phyloP scores from a whole-genome alignment of 1,140 invertebrate species.

The Thalassaphorura encarpata region DNA sequence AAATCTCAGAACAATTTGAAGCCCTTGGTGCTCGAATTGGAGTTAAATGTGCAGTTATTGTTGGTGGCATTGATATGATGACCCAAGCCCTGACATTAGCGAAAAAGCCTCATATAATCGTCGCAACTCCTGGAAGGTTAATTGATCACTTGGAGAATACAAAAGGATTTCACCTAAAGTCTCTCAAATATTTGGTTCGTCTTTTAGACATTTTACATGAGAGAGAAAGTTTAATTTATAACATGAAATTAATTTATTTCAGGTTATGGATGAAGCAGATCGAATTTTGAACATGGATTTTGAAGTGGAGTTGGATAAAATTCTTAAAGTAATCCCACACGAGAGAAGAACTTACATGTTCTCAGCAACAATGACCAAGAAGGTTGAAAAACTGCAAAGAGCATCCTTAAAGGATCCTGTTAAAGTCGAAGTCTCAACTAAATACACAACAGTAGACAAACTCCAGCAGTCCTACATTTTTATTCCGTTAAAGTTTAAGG shows the following conservation, averaged over 20 bases:
- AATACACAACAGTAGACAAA: conserved; percentile 97
- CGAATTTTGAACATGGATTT: conserved; percentile 94
- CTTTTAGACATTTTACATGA: background rate
- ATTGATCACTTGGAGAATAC: conserved; percentile 88
- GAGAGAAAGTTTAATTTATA: background rate
- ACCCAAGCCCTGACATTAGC: conserved; percentile 78
- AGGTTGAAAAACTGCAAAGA: conserved; percentile 90
- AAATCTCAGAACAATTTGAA: conserved; percentile 92
- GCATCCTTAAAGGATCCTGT: conserved; percentile 87
- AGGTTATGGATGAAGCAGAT: conserved; percentile 93
- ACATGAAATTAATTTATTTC: conserved; percentile 1
- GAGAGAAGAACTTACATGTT: conserved; percentile 83
- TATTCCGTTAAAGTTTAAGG: conserved; percentile 92
- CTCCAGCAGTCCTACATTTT: conserved; percentile 92
- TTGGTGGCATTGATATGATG: conserved; percentile 97
- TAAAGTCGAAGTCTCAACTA: conserved; percentile 89
- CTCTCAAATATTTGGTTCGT: conserved; percentile 71
- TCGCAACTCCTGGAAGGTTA: conserved; percentile 81
- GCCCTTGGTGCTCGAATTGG: conserved; percentile 78
- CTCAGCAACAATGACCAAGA: conserved; percentile 98
- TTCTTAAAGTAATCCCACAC: conserved; percentile 78
- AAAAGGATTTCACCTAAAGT: conserved; percentile 82
- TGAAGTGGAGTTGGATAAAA: conserved; percentile 91
- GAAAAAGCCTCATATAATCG: conserved; percentile 91
- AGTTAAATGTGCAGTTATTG: conserved; percentile 88